Conservation (phyloP, 2,797 vertebrate species). For the Myotis daubentonii region DNA sequence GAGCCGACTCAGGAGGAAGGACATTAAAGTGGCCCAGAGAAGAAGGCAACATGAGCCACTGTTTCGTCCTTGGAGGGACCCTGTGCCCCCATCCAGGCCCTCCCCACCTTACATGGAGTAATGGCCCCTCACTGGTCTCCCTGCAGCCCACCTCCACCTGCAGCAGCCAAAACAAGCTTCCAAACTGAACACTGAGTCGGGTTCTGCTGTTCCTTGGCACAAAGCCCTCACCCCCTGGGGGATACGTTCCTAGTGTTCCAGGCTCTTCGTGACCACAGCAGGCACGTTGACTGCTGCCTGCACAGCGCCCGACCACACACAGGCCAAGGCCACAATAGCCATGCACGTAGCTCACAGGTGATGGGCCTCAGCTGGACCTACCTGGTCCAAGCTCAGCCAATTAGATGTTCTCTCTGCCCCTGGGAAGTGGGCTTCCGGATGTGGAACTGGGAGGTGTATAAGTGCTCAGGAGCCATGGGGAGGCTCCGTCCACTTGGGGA, state of each 20-base stretch:
- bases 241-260: too few species aligned
- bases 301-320: background rate
- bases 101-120: background rate
- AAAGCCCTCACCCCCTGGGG: background rate
- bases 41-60: background rate
- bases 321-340: too few species aligned
- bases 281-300: too few species aligned
- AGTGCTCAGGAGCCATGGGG: background rate
- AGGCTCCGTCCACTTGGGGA: background rate
- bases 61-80: background rate
- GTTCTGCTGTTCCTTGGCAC: background rate
- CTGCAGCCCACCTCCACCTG: background rate
- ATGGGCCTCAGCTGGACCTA: background rate
- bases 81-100: background rate
- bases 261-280: background rate
- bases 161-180: background rate
- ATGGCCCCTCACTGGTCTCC: background rate
- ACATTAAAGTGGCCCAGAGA: background rate
- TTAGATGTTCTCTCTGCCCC: background rate
- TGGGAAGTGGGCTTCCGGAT: background rate
- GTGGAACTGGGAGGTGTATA: fast-evolving
- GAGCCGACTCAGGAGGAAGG: background rate
- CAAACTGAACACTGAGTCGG: background rate
- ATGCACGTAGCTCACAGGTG: too few species aligned
- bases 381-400: background rate